phyloP scores from a whole-genome alignment of 1,140 invertebrate genomes.

The Orchestia grillus region DNA sequence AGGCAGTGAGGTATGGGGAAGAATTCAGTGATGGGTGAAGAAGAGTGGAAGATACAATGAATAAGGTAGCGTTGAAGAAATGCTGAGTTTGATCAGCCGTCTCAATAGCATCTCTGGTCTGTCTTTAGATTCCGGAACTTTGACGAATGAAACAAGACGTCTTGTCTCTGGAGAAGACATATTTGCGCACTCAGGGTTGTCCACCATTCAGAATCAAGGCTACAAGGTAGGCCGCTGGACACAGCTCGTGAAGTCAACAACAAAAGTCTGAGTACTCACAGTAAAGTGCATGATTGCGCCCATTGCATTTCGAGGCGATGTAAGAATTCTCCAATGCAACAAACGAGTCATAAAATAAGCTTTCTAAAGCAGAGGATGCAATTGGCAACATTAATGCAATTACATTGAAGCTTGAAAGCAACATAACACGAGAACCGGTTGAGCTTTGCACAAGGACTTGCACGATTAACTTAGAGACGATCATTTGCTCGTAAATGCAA shows the following conservation, averaged over 20 bases:
- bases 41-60: neutral
- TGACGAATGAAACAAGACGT: neutral
- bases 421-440: neutral
- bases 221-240: neutral
- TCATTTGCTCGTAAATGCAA: neutral
- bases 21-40: neutral
- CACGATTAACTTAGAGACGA: neutral
- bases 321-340: constrained; percentile 31
- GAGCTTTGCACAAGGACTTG: neutral
- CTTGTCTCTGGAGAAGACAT: neutral
- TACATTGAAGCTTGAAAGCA: constrained; percentile 21
- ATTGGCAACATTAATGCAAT: constrained; percentile 6
- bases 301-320: constrained; percentile 36
- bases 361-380: constrained; percentile 5
- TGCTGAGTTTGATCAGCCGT: constrained; percentile 29
- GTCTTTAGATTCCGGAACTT: constrained; percentile 2
- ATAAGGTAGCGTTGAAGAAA: neutral
- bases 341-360: neutral
- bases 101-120: constrained; percentile 54
- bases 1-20: neutral
- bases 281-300: constrained; percentile 29
- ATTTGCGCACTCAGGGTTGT: neutral
- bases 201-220: neutral
- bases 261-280: constrained; percentile 8
- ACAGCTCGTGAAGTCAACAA: neutral